Evolutionary conservation across 2,888 invertebrate species (phyloP), one percentile per base, ranked within the genome.

Genomic region (Folsomia candida): DNA sequence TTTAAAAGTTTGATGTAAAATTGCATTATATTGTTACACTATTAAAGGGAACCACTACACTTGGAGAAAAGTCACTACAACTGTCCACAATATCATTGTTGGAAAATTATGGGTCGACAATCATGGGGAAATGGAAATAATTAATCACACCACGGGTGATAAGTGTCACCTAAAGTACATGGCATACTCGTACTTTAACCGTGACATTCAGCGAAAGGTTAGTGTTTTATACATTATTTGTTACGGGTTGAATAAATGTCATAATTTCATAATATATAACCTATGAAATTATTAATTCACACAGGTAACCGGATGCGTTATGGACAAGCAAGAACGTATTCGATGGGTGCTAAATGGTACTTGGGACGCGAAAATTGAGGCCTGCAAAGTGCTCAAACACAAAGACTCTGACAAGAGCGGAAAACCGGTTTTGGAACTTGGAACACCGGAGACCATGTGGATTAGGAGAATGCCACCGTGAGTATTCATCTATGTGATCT

Each of bases 101-200:
- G 99, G 99, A 78, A 96, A 94, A 85, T 87, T 99, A 80, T 99
- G 99, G 99, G 96, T 99, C 71, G 99, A 99, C 86, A 96, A 99
- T 85, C 96, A 97, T 83, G 99, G 99, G 60, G 98, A 99, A 83
- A 98, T 97, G 94, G 97, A 97, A 84, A 98, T 99, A 77, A 87
- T 89, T 72, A 97, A 97, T 83, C 91, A 92, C 76, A 90, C 89
- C 59, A 89, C 90, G 67, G 95, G 95, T 66, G 92, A 95, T 82
- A 94, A 93, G 83, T 98, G 98, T 84, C 93, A 94, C 83, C 88
- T 99, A 80, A 98, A 97, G 85, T 99, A 94, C 86, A 90, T 94
- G 82, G 96, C 98, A 25, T 99, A 99, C 85, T 96, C 97, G 76
- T 99, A 99, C 86, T 99, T 99, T 86, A 93, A 96, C 77, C 89